Base-by-base conservation (phyloP, 2,888 invertebrate genomes). In the Quadroppia sp. region DNA sequence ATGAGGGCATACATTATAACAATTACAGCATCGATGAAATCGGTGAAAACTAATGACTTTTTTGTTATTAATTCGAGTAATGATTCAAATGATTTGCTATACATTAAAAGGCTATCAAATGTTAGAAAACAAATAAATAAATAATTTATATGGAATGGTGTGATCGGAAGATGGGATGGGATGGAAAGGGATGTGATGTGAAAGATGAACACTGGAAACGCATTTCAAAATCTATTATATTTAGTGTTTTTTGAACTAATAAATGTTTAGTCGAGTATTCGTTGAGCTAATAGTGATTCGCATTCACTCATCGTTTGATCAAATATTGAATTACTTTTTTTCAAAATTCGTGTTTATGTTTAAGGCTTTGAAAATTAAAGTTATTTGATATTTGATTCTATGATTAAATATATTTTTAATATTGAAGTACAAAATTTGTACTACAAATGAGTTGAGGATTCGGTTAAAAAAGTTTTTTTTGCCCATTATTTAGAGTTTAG, bases 311-410 rank as follows among this genome's bases (percentile, higher is more conserved):
- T 53, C 53, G 25, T 53, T 53, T 53, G 53, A 13, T 53, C 1
- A 53, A 53, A 53, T 53, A 53, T 53, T 53, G 25, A 53, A 53
- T 53, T 53, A 53, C 53, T 53, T 53, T 25, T 53, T 53, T 50
- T 20, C 20, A 13, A 53, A 53, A 53, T 11, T 53, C 11, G 25
- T 25, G 53, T 50, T 53, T 25, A 20, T 11, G 53, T 23, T 23
- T 25, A 23, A 53, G 25, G 25, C 11, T 11, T 53, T 17, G 25
- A 53, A 11, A 23, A 23, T 17, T 17, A 50, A 7, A 20, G 53
- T 23, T 25, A 53, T 53, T 25, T 25, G 53, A 53, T 53, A 23
- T 53, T 20, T 11, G 25, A 53, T 25, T 53, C 25, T 25, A 13
- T 25, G 25, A 23, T 11, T 11, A 25, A 53, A 53, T 53, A 53